Percentiles rank a stretch among this genome's conserved stretches.
These are phyloP conservation scores for Agrilus biguttatus DNA, from an alignment of 2,888 invertebrate species.

Conservation along the genomic window DNA sequence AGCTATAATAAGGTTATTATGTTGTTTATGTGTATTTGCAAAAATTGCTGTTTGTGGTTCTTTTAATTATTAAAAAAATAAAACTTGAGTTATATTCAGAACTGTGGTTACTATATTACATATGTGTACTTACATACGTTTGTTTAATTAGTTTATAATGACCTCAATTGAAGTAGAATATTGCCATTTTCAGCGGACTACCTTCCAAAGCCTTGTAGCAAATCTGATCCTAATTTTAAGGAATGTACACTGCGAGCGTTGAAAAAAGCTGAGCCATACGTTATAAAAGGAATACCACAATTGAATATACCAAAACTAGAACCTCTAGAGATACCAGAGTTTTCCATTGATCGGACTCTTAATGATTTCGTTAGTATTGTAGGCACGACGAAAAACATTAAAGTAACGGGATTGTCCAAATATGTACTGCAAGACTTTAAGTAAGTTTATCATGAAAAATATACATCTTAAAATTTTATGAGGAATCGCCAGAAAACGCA, in stretches of 20 bases:
- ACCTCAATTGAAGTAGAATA: neutral
- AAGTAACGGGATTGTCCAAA: slow-evolving; percentile 46
- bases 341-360: slow-evolving; percentile 52
- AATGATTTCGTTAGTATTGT: slow-evolving; percentile 51
- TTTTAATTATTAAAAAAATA: too few species aligned
- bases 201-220: slow-evolving; percentile 45
- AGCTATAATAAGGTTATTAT: too few species aligned
- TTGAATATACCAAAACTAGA: slow-evolving; percentile 55
- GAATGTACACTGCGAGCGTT: slow-evolving; percentile 46
- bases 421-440: slow-evolving; percentile 50
- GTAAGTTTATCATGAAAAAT: slow-evolving; percentile 30
- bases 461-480: too few species aligned
- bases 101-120: too few species aligned
- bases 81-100: too few species aligned
- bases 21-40: too few species aligned
- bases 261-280: slow-evolving; percentile 39
- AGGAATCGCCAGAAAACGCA: too few species aligned
- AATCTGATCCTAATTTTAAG: slow-evolving; percentile 45
- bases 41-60: too few species aligned
- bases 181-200: slow-evolving; percentile 42
- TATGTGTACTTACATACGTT: too few species aligned
- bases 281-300: slow-evolving; percentile 50
- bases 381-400: slow-evolving; percentile 49
- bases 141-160: too few species aligned
- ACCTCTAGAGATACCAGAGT: slow-evolving; percentile 51